Conservation (phyloP, 2,113 vertebrate species). For the Austrofundulus limnaeus region DNA sequence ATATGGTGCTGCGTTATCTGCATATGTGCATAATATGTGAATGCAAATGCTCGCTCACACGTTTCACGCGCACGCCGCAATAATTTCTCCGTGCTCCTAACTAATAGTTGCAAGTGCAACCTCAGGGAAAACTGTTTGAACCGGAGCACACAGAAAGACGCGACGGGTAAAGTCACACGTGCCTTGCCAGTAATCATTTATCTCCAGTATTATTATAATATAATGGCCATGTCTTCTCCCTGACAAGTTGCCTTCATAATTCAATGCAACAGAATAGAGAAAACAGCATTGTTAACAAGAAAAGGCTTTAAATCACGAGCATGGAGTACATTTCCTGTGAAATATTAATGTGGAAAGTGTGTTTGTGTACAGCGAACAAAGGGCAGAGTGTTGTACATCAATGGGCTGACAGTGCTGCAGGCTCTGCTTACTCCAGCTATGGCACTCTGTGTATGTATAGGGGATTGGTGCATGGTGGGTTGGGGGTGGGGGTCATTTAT, state of each 20-base stretch:
- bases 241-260: slow-evolving; percentile 75
- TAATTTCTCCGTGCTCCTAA: slow-evolving; percentile 52
- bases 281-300: slow-evolving; percentile 81
- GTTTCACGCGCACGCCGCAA: slow-evolving; percentile 30
- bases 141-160: slow-evolving; percentile 41
- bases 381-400: slow-evolving; percentile 80
- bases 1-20: slow-evolving; percentile 48
- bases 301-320: slow-evolving; percentile 82
- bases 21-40: slow-evolving; percentile 56
- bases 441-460: slow-evolving; percentile 53
- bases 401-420: slow-evolving; percentile 72
- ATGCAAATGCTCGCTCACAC: slow-evolving; percentile 36
- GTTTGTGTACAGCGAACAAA: slow-evolving; percentile 80
- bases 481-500: slow-evolving; percentile 76
- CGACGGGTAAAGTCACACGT: slow-evolving; percentile 58
- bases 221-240: slow-evolving; percentile 64
- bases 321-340: slow-evolving; percentile 76
- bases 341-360: slow-evolving; percentile 83
- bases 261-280: slow-evolving; percentile 73
- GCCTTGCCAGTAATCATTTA: slow-evolving; percentile 71
- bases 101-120: slow-evolving; percentile 70
- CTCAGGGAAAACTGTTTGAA: slow-evolving; percentile 63
- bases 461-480: slow-evolving; percentile 47
- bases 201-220: slow-evolving; percentile 65
- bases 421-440: slow-evolving; percentile 72